Conservation (phyloP, 2,888 invertebrate species). For the Rhorus exstirpatorius region DNA sequence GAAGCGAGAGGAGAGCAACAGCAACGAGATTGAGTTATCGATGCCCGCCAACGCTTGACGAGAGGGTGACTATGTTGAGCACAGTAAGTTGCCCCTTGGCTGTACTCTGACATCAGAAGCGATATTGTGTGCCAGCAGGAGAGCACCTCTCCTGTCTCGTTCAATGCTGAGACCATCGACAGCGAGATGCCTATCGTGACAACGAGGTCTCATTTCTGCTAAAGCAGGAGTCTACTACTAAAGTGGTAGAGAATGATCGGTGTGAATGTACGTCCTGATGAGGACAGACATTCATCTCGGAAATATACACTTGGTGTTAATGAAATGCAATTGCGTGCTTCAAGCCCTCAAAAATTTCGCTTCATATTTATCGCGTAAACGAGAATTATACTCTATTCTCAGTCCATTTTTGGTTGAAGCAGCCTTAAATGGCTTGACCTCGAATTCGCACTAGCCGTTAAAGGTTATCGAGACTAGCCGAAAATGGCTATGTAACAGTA, state of each 20-base stretch:
- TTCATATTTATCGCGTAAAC: neutral
- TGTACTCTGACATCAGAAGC: slow-evolving; percentile 79
- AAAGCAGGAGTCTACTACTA: no score
- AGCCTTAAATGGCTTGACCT: neutral
- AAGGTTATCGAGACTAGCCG: neutral
- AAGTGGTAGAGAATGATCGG: slow-evolving; percentile 22
- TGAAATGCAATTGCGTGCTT: neutral
- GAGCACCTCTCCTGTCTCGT: slow-evolving; percentile 60
- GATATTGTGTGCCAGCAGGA: slow-evolving; percentile 77
- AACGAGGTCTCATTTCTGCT: slow-evolving; percentile 28
- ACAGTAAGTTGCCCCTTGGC: slow-evolving; percentile 42
- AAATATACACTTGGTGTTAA: slow-evolving; percentile 16
- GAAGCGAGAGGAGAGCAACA: slow-evolving; percentile 55
- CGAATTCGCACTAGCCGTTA: neutral
- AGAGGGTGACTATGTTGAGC: slow-evolving; percentile 57
- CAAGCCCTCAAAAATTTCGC: neutral
- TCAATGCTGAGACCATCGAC: slow-evolving; percentile 27
- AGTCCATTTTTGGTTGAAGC: neutral
- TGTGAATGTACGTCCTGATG: slow-evolving; percentile 47
- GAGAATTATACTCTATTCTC: neutral
- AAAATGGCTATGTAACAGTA: slow-evolving; percentile 1
- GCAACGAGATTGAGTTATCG: slow-evolving; percentile 78
- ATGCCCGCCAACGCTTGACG: slow-evolving; percentile 74
- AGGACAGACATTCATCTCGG: slow-evolving; percentile 37
- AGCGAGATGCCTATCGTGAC: slow-evolving; percentile 63